Evolutionary conservation across 2,888 invertebrate species (phyloP).

Genomic region (Pterobdella sp.): DNA sequence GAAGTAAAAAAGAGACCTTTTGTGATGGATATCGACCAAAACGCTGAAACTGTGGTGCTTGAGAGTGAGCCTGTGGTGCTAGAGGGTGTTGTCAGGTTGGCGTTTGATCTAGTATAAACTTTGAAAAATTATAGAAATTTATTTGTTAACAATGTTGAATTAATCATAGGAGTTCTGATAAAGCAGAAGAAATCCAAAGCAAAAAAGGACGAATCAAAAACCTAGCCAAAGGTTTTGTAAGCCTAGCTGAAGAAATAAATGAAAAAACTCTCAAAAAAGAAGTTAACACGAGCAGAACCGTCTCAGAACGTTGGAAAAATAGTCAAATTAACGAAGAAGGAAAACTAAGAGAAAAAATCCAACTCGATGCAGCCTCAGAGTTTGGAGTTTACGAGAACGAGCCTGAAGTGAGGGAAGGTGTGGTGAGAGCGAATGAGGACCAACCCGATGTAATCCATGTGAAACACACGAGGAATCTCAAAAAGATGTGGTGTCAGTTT

Average conservation of each 20-base stretch:
- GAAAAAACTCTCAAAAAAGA: slow-evolving; percentile 9
- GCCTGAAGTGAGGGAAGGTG: slow-evolving; percentile 30
- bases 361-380: slow-evolving; percentile 29
- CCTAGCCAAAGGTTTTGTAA: slow-evolving; percentile 29
- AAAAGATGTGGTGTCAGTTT: slow-evolving; percentile 33
- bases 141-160: not conserved
- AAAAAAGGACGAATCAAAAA: slow-evolving; percentile 30
- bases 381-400: slow-evolving; percentile 32
- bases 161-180: slow-evolving; percentile 27
- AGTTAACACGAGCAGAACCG: slow-evolving; percentile 4
- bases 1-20: slow-evolving; percentile 30
- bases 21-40: slow-evolving; percentile 30
- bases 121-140: not conserved
- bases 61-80: slow-evolving; percentile 31
- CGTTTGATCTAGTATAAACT: not conserved
- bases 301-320: slow-evolving; percentile 24
- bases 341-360: slow-evolving; percentile 10
- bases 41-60: slow-evolving; percentile 27
- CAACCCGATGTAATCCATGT: slow-evolving; percentile 31
- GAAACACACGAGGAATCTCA: slow-evolving; percentile 31
- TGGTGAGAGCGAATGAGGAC: slow-evolving; percentile 29
- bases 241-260: not conserved
- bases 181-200: slow-evolving; percentile 28
- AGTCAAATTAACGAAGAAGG: slow-evolving; percentile 4
- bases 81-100: slow-evolving; percentile 31